Base-by-base conservation (phyloP, 37 sponge, comb jelly and placozoan genomes). In the Halichondria panicea region DNA sequence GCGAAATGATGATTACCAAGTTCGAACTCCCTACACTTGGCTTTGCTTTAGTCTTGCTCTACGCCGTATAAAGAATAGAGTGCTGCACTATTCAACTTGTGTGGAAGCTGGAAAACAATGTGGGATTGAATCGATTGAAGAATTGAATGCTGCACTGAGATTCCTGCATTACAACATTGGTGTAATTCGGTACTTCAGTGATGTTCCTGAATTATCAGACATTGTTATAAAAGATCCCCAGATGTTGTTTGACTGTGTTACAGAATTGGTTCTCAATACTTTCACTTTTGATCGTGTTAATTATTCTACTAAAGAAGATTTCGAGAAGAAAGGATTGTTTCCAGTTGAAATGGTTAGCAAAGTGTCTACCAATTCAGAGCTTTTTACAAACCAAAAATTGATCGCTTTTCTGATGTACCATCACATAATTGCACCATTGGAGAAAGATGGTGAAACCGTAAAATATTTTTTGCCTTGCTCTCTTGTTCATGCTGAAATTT, bases 161-260 rank as follows among this genome's bases (percentile, higher is more conserved):
- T 67, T 67, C 45, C 68, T 67, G 13, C 68, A 67, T 28, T 42
- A 32, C 4, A 41, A 43, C 21, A 37, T 30, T 38, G 68, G 68
- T 40, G 42, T 67, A 24, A 21, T 67, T 43, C 68, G 68, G 13
- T n/a, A 67, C 30, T 67, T 43, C 68, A 42, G 21, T 21, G 44
- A 37, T 37, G 21, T 67, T 18, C 42, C 39, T 38, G 30, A 67
- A 7, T 44, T 67, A 8, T 22, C 21, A 22, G 27, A 67, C 15
- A 43, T 67, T 40, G 68, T 67, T n/a, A 43, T 67, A 42, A 37
- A 38, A 67, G 68, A 67, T 37, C 68, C 68, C 3, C 68, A 67
- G 68, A 4, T 30, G 3, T 12, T 67, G n/a, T 67, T 67, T 37
- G 68, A 67, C 68, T 3, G 4, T 22, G 42, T 40, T 5, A 67